These are phyloP conservation scores for Pipra filicauda DNA, from an alignment of 2,113 vertebrate genomes.

Conservation along the genomic window DNA sequence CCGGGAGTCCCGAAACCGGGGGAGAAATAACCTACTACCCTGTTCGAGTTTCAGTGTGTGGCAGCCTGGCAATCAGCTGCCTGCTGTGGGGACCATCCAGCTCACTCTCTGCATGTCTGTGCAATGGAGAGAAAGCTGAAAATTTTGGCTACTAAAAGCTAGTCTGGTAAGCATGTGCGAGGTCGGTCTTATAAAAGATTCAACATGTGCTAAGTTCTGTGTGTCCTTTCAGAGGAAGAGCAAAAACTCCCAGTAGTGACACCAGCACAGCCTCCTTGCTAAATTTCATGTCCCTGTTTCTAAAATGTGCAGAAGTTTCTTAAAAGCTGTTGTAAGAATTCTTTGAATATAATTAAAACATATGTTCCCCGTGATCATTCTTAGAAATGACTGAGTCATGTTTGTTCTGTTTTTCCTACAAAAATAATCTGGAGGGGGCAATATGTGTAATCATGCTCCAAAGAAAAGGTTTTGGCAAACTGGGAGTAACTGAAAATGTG, in stretches of 20 bases:
- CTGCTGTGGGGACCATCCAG: not conserved
- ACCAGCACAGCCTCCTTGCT: not conserved
- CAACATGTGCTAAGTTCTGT: not conserved
- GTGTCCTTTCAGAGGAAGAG: slow-evolving; percentile 21
- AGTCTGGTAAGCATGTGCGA: not conserved
- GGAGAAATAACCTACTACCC: not conserved
- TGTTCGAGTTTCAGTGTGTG: not conserved
- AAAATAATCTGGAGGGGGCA: not conserved
- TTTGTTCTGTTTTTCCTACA: slow-evolving; percentile 4
- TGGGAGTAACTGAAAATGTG: not conserved
- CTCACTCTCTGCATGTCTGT: not conserved
- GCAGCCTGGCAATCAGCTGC: not conserved
- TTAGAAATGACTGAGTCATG: not conserved
- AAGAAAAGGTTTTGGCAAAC: not conserved
- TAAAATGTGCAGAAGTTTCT: not conserved
- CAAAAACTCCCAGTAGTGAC: not conserved
- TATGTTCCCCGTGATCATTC: not conserved
- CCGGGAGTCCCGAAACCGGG: not conserved
- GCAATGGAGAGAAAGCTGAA: not conserved
- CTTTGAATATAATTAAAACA: not conserved
- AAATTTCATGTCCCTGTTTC: not conserved
- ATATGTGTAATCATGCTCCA: not conserved
- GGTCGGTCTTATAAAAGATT: not conserved
- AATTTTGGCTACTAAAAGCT: not conserved
- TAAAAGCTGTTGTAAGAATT: not conserved